phyloP scores from a whole-genome alignment of 2,888 invertebrate genomes.

The Drosophila niveifrons region DNA sequence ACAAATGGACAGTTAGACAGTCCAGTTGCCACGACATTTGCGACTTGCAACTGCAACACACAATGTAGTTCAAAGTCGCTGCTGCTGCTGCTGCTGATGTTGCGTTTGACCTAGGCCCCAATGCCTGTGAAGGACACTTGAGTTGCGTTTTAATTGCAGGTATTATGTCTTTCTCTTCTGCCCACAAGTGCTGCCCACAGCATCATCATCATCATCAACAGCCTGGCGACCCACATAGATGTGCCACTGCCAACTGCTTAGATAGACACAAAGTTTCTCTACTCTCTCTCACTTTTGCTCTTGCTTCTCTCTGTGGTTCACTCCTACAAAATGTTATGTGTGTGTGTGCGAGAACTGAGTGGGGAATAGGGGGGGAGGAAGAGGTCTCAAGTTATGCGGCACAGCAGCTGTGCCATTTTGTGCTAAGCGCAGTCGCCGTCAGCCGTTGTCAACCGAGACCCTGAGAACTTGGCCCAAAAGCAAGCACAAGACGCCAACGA shows the following conservation, averaged over 20 bases:
- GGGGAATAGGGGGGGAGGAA: constrained; percentile 24
- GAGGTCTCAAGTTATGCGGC: constrained; percentile 53
- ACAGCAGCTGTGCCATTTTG: constrained; percentile 64
- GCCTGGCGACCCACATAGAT: constrained; percentile 45
- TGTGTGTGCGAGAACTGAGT: constrained; percentile 21
- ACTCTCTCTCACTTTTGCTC: constrained; percentile 8
- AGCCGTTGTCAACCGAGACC: constrained; percentile 37
- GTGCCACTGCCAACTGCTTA: constrained; percentile 42
- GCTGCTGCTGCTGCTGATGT: constrained; percentile 9
- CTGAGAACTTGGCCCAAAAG: constrained; percentile 38
- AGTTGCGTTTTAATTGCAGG: constrained; percentile 82
- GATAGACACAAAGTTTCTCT: constrained; percentile 37
- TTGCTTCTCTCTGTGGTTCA: not conserved
- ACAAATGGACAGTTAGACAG: constrained; percentile 8
- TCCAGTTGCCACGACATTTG: constrained; percentile 22
- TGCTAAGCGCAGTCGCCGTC: constrained; percentile 52
- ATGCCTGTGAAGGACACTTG: constrained; percentile 80
- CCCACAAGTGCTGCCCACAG: constrained; percentile 59
- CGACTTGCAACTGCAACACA: constrained; percentile 50
- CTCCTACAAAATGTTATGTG: not conserved
- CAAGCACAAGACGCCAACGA: constrained; percentile 1
- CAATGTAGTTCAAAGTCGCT: constrained; percentile 69
- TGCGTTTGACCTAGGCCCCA: constrained; percentile 81
- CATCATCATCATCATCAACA: not conserved
- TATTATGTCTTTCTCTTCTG: constrained; percentile 74